A percentile compares a stretch with the other conserved stretches of the same genome.
phyloP scores from a whole-genome alignment of 2,797 vertebrate species.

The Agapornis canus region DNA sequence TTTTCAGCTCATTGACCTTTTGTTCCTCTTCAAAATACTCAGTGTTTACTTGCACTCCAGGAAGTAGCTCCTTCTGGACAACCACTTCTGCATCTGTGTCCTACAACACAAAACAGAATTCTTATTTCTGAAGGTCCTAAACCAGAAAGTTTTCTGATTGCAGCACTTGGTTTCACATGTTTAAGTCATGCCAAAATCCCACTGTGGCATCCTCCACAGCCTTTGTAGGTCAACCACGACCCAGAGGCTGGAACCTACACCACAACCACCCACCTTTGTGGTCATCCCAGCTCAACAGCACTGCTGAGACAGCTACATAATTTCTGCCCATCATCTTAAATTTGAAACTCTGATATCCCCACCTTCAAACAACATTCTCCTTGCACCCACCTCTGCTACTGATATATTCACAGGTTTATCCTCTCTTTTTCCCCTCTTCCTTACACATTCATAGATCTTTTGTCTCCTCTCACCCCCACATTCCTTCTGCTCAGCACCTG shows the following conservation, averaged over 20 bases:
- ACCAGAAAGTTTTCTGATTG: neutral
- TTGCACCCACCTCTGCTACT: neutral
- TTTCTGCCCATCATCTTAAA: neutral
- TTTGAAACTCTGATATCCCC: neutral
- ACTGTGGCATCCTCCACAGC: neutral
- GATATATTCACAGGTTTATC: neutral
- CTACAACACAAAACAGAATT: conserved; percentile 66
- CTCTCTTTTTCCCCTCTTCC: neutral
- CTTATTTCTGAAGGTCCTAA: conserved; percentile 5
- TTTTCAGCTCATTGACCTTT: conserved; percentile 81
- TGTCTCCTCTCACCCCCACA: neutral
- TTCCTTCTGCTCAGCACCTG: neutral
- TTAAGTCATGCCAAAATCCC: neutral
- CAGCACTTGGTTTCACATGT: neutral
- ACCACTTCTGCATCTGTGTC: conserved; percentile 32
- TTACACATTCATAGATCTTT: neutral
- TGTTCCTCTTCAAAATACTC: conserved; percentile 77
- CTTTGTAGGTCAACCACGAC: neutral
- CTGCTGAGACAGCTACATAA: neutral
- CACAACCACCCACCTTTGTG: neutral
- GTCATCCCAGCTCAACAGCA: neutral
- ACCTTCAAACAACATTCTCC: neutral
- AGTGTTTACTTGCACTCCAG: conserved; percentile 70
- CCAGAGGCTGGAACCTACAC: neutral
- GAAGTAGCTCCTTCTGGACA: conserved; percentile 56